Conservation (phyloP, 2,113 vertebrate species). For the Aspiorhynchus laticeps region DNA sequence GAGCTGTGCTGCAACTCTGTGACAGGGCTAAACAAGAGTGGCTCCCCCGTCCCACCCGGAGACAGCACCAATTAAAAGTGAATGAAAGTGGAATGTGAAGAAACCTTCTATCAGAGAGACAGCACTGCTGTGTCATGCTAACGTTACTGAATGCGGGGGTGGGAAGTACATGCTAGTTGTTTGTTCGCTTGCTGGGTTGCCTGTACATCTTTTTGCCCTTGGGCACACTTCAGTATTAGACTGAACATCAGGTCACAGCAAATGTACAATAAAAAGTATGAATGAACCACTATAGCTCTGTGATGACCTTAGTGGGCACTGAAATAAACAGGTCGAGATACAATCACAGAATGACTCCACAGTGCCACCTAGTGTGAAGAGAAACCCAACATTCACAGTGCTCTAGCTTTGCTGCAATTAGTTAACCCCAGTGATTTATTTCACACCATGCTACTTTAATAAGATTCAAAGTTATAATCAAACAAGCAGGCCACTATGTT, state of each 20-base stretch:
- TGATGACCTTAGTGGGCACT: slow-evolving; percentile 22
- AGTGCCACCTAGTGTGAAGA: slow-evolving; percentile 53
- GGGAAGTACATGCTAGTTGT: slow-evolving; percentile 41
- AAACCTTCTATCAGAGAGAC: slow-evolving; percentile 20
- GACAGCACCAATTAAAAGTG: slow-evolving; percentile 63
- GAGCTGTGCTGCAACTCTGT: slow-evolving; percentile 20
- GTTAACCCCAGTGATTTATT: not conserved
- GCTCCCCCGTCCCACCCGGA: slow-evolving; percentile 51
- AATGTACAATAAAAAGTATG: slow-evolving; percentile 33
- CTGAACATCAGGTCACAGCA: slow-evolving; percentile 44
- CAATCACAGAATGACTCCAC: slow-evolving; percentile 39
- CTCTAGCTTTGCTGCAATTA: not conserved
- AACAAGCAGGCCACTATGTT: not conserved
- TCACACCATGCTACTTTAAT: not conserved
- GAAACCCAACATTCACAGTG: not conserved
- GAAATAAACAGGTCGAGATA: not conserved
- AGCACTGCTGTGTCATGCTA: slow-evolving; percentile 42
- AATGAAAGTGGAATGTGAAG: slow-evolving; percentile 49
- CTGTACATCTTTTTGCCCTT: slow-evolving; percentile 36
- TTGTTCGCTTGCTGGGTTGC: slow-evolving; percentile 48
- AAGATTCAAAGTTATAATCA: not conserved
- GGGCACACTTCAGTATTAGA: slow-evolving; percentile 28
- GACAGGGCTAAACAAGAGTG: slow-evolving; percentile 54
- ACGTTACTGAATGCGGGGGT: slow-evolving; percentile 19
- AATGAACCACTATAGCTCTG: slow-evolving; percentile 17